A percentile compares a stretch with the other conserved stretches of the same genome.
phyloP scores from a whole-genome alignment of 2,888 invertebrate species.

The Microchrysa polita region DNA sequence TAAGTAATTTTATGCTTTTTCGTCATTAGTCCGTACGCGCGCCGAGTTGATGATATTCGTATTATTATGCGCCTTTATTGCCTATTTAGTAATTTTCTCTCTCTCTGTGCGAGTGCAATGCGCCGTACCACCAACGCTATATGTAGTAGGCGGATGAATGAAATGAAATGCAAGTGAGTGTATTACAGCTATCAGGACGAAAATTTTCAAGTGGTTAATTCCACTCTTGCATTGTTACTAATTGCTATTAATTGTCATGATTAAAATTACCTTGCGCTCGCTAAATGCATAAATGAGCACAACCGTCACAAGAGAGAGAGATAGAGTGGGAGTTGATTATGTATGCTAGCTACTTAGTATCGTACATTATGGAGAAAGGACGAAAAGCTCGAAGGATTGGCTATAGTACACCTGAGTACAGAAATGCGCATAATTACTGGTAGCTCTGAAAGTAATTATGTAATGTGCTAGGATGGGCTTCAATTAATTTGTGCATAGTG shows the following conservation, averaged over 20 bases:
- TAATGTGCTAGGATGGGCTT: constrained; percentile 16
- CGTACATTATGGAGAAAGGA: too few relatives aligned
- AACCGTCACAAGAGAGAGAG: neutral
- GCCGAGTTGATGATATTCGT: constrained; percentile 21
- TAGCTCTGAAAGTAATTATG: neutral
- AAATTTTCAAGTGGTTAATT: constrained; percentile 26
- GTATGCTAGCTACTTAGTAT: too few relatives aligned
- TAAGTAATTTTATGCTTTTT: constrained; percentile 48
- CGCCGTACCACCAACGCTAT: too few relatives aligned
- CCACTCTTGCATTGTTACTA: constrained; percentile 15
- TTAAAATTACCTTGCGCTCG: constrained; percentile 38
- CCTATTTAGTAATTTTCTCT: too few relatives aligned
- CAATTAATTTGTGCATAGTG: constrained; percentile 2
- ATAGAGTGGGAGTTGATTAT: neutral
- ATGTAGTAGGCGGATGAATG: too few relatives aligned
- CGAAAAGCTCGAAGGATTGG: too few relatives aligned
- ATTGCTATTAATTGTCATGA: constrained; percentile 40
- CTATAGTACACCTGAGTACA: neutral
- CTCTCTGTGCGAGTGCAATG: too few relatives aligned
- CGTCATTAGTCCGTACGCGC: constrained; percentile 29
- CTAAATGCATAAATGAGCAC: constrained; percentile 24
- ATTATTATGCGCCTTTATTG: neutral
- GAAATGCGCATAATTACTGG: constrained; percentile 13
- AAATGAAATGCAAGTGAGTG: too few relatives aligned
- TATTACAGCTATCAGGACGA: neutral